Evolutionary conservation across 2,113 vertebrate species (phyloP).

Genomic region (Barbus barbus): DNA sequence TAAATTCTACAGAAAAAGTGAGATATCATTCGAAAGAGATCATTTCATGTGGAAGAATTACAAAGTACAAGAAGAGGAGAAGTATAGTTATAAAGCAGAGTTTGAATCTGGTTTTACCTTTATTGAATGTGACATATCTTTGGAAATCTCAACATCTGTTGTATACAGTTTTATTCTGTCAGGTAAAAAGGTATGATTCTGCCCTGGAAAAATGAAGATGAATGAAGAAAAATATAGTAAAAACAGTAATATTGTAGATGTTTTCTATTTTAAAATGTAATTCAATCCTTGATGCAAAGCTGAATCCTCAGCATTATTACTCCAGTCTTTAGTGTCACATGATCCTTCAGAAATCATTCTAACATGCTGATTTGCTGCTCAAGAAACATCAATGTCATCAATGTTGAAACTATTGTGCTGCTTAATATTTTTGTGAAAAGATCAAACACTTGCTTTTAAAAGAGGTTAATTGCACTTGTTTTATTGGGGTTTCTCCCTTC

Average conservation of each 20-base stretch:
- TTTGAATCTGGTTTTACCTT: background rate
- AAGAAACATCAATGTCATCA: background rate
- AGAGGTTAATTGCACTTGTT: constrained; percentile 45
- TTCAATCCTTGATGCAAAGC: too few species aligned
- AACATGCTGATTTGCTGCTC: too few species aligned
- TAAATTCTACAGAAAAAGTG: background rate
- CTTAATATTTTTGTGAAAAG: background rate
- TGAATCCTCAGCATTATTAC: too few species aligned
- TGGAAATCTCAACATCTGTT: too few species aligned
- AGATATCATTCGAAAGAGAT: background rate
- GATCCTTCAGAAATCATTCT: too few species aligned
- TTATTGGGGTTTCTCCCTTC: background rate
- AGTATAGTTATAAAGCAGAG: background rate
- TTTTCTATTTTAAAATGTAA: too few species aligned
- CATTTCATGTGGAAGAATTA: background rate
- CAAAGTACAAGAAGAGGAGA: background rate
- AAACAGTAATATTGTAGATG: too few species aligned
- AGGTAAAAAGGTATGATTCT: background rate
- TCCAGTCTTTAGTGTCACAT: background rate
- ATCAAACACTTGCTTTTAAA: constrained; percentile 30
- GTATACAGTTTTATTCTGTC: constrained; percentile 12
- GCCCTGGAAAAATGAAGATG: background rate
- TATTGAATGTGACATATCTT: background rate
- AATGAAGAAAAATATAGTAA: too few species aligned
- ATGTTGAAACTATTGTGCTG: too few species aligned